Conservation (phyloP, 2,888 invertebrate genomes). For the Ormyrus rosae region DNA sequence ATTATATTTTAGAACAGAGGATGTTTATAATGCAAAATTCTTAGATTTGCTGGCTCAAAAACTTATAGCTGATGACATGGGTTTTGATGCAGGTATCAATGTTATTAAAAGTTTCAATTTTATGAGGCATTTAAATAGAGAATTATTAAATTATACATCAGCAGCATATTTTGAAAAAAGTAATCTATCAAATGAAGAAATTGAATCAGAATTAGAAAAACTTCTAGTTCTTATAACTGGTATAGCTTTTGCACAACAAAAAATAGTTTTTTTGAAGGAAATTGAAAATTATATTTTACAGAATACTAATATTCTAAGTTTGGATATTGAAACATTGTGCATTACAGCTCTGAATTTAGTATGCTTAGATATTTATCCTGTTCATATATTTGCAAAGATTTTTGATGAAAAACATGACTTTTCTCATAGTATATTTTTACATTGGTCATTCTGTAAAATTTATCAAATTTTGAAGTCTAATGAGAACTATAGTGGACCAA, state of each 20-base stretch:
- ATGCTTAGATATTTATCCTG: slow-evolving; percentile 26
- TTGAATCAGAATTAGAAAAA: slow-evolving; percentile 6
- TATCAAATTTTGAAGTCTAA: slow-evolving; percentile 36
- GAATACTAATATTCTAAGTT: background rate
- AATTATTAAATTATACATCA: slow-evolving; percentile 40
- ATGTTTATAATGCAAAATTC: slow-evolving; percentile 23
- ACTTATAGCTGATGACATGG: slow-evolving; percentile 22
- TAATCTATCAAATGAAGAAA: background rate
- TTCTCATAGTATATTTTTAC: background rate
- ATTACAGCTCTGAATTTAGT: slow-evolving; percentile 22
- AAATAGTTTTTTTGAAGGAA: slow-evolving; percentile 39
- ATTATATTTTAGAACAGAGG: background rate
- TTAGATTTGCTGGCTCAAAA: slow-evolving; percentile 15
- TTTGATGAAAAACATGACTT: slow-evolving; percentile 16
- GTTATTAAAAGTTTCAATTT: background rate
- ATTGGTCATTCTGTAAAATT: slow-evolving; percentile 48
- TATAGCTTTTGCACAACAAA: slow-evolving; percentile 16
- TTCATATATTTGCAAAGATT: slow-evolving; percentile 16
- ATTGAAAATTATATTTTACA: slow-evolving; percentile 11
- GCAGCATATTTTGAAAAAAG: slow-evolving; percentile 44
- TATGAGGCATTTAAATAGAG: slow-evolving; percentile 14
- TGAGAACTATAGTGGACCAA: slow-evolving; percentile 30
- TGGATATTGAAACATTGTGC: slow-evolving; percentile 11
- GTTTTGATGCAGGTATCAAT: slow-evolving; percentile 34
- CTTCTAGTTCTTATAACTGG: slow-evolving; percentile 28